Evolutionary conservation across 2,888 invertebrate species (phyloP), one percentile per base, ranked within the genome.

Genomic region (Linnaemya vulpina): DNA sequence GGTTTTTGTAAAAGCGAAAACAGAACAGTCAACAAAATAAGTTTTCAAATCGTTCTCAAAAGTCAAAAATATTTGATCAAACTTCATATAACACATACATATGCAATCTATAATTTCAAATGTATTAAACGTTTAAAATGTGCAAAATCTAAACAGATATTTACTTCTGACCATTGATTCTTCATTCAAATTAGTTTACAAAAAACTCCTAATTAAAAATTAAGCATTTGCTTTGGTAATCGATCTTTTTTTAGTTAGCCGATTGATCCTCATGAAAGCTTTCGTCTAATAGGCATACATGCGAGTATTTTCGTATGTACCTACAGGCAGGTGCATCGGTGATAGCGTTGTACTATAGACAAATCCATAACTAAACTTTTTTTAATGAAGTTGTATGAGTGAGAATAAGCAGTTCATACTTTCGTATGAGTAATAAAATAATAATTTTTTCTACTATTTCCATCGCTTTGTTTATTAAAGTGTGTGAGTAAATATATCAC

Each of bases 241-340:
- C 3, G n/a, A n/a, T n/a, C n/a, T n/a, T n/a, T 55, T 25, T 13
- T 15, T 25, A 20, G 13, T 55, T 25, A 55, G 15, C 22, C 22
- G 53, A 46, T 65, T 65, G 63, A 25, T 65, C 63, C 46, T 65
- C 43, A 65, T n/a, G 43, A 25, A 22, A 13, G 46, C 8, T 25
- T 43, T 65, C 10, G 9, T 46, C 15, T 65, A 22, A 25, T 46
- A 4, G 22, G 8, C 22, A 65, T 55, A 40, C 15, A 13, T 8
- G 7, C 10, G 13, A n/a, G 3, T 53, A 22, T 53, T n/a, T n/a
- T n/a, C n/a, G 10, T 53, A 3, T 22, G 22, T 25, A 1, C 38
- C 20, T 9, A 20, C 11, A 8, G 20, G 20, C 22, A 30, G 30
- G 30, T 30, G 30, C 30, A 30, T 30, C 30, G 2, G 5, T 30